Conservation (phyloP, 2,113 vertebrate species). For the Platysteira castanea region DNA sequence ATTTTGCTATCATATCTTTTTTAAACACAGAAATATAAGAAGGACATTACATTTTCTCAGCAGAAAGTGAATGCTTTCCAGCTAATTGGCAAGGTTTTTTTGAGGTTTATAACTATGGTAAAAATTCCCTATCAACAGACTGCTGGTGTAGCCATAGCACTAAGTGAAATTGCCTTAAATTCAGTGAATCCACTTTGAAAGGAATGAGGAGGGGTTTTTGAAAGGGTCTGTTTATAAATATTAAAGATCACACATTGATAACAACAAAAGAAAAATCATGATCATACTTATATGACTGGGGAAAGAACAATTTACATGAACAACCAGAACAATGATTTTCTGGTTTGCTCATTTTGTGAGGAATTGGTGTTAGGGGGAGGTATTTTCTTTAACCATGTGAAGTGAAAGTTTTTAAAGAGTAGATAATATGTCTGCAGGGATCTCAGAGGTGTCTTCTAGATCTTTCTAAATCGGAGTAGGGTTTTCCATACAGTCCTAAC, state of each 20-base stretch:
- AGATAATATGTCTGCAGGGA: background rate
- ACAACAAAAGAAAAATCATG: background rate
- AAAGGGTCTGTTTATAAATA: background rate
- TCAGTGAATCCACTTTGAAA: background rate
- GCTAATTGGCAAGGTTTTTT: conserved; percentile 37
- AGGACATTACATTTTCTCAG: background rate
- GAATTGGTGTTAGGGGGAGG: background rate
- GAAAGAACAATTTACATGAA: background rate
- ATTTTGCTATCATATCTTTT: conserved; percentile 2
- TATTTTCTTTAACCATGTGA: background rate
- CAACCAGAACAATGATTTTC: background rate
- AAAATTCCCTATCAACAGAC: background rate
- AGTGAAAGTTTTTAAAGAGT: background rate
- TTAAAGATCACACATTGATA: background rate
- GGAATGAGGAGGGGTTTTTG: background rate
- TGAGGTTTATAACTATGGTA: conserved; percentile 9
- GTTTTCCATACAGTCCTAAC: background rate
- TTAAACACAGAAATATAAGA: conserved; percentile 17
- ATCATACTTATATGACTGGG: background rate
- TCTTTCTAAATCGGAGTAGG: background rate
- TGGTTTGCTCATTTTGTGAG: background rate
- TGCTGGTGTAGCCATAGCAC: background rate
- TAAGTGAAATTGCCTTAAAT: background rate
- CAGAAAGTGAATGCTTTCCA: conserved; percentile 15
- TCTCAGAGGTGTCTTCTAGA: background rate